Base-by-base conservation (phyloP, 1,140 invertebrate species). In the Meloidogyne exigua region DNA sequence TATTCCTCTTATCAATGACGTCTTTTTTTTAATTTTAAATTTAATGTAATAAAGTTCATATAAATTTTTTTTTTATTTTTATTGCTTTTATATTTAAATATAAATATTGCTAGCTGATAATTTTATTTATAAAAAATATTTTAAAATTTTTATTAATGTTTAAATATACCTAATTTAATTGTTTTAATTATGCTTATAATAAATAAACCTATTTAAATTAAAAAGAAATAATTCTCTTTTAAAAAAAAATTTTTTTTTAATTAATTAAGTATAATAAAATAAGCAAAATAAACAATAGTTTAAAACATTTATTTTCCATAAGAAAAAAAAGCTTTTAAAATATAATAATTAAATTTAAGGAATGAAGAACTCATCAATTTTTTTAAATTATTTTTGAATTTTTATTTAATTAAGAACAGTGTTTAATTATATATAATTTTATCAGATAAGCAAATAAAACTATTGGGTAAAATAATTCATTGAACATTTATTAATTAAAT, bases 1-100 rank as follows among this genome's bases (percentile, higher is more conserved):
- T 57, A n/a, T 57, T 57, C 49, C 18, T 57, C 49, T 57, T 57
- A 57, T 57, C 49, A 57, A 57, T 57, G 49, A 57, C 49, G 49
- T 57, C 49, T n/a, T 57, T 57, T 57, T 57, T 57, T 57, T 32
- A 57, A 57, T 57, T 57, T 57, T 57, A 57, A 57, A n/a, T n/a
- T 44, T 44, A 44, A 44, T 39, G 13, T 44, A 44, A 44, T 44
- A 44, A 44, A 15, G 42, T 44, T 44, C 42, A 57, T n/a, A 57
- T 57, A 57, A n/a, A 57, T n/a, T n/a, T n/a, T n/a, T 57, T 57
- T 57, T 57, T 57, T 21, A 57, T n/a, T 57, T 57, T 57, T 57
- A 57, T 57, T 57, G 9, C 49, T 57, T 57, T n/a, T 49, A 49
- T 18, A 57, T 57, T 9, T 32, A 32, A 3, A 3, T 2, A 2